These are phyloP conservation scores for Emmelina monodactyla DNA, from an alignment of 2,888 invertebrate species.

Conservation along the genomic window DNA sequence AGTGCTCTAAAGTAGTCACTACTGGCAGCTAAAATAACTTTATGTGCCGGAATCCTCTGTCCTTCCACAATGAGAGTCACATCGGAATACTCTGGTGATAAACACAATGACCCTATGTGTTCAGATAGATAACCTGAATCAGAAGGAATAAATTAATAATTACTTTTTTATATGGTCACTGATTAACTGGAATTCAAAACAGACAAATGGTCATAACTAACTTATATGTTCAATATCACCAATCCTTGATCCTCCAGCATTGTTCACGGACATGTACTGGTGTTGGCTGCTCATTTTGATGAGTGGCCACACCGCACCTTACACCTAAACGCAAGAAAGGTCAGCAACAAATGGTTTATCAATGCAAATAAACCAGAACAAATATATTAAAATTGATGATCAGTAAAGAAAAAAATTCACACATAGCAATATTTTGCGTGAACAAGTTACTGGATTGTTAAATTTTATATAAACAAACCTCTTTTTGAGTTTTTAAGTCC, in stretches of 20 bases:
- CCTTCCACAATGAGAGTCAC: slow-evolving; percentile 88
- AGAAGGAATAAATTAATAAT: too few species aligned
- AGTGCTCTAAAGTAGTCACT: slow-evolving; percentile 95
- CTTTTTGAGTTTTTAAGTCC: too few species aligned
- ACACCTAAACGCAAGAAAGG: too few species aligned
- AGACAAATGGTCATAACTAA: slow-evolving; percentile 24
- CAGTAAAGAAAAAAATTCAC: too few species aligned
- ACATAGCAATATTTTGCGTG: too few species aligned
- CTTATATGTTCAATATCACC: slow-evolving; percentile 70
- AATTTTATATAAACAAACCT: too few species aligned
- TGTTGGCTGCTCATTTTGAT: slow-evolving; percentile 62
- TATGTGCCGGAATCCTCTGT: slow-evolving; percentile 58
- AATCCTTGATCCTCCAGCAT: slow-evolving; percentile 43
- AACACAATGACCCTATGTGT: slow-evolving; percentile 84
- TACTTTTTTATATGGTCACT: not conserved
- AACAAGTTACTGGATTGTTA: too few species aligned
- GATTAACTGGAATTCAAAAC: not conserved
- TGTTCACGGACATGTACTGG: slow-evolving; percentile 61
- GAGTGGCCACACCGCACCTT: slow-evolving; percentile 1
- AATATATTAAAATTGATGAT: too few species aligned
- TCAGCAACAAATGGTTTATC: too few species aligned
- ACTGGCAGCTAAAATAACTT: slow-evolving; percentile 90
- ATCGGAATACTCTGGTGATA: slow-evolving; percentile 91
- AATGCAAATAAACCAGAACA: too few species aligned
- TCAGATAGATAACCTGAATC: slow-evolving; percentile 76